A percentile compares a stretch with the other conserved stretches of the same genome.
phyloP scores from a whole-genome alignment of 2,113 vertebrate genomes.

The Lontra canadensis region DNA sequence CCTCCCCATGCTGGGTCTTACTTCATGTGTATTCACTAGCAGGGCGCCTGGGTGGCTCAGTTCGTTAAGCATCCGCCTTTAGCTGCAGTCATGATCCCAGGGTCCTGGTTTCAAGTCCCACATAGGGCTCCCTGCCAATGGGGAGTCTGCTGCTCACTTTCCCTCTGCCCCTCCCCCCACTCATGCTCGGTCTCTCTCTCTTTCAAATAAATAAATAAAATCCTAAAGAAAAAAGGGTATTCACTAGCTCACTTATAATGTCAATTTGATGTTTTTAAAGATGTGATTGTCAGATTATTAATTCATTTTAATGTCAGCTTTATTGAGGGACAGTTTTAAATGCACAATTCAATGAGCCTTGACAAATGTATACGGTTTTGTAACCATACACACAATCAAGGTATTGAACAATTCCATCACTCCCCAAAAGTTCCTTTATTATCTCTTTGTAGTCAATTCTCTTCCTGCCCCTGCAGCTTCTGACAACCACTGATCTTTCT shows the following conservation, averaged over 20 bases:
- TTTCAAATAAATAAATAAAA: background rate
- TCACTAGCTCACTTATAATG: constrained; percentile 27
- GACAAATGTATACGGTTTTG: background rate
- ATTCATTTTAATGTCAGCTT: constrained; percentile 33
- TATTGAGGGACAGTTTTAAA: background rate
- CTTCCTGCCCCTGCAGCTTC: background rate
- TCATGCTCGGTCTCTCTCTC: background rate
- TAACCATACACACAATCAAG: background rate
- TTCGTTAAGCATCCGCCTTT: background rate
- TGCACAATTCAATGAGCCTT: background rate
- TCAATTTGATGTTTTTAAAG: constrained; percentile 64
- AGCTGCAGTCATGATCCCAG: background rate
- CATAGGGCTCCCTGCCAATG: background rate
- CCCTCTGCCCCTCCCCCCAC: background rate
- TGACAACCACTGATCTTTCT: background rate
- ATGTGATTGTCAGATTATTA: constrained; percentile 50
- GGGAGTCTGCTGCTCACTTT: background rate
- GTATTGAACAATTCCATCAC: background rate
- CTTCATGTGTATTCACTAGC: constrained; percentile 30
- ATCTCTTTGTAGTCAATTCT: background rate
- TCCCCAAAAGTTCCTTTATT: background rate
- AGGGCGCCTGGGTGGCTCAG: background rate
- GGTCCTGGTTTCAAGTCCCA: background rate
- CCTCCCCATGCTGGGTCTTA: constrained; percentile 53
- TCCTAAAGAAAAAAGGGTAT: background rate